Evolutionary conservation across 2,113 vertebrate genomes (phyloP).

Genomic region (Emydura subglobosa): DNA sequence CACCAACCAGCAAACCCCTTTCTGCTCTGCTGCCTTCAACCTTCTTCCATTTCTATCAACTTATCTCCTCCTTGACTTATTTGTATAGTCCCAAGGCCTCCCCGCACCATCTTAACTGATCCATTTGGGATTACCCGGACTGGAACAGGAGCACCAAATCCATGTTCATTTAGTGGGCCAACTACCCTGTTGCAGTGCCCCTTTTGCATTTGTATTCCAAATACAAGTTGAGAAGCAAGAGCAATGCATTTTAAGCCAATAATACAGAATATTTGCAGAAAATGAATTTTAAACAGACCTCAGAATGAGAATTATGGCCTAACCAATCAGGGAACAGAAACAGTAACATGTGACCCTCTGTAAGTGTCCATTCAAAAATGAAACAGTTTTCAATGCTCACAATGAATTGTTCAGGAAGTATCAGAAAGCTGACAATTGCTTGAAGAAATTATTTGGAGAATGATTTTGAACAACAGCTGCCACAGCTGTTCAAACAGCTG

Average conservation of each 20-base stretch:
- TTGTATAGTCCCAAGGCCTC: background rate
- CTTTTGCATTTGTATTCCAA: background rate
- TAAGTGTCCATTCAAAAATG: background rate
- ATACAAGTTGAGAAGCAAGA: background rate
- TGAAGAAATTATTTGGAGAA: background rate
- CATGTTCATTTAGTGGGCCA: background rate
- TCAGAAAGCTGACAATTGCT: background rate
- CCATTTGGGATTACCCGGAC: background rate
- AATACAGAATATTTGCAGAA: background rate
- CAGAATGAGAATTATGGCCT: background rate
- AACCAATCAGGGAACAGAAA: background rate
- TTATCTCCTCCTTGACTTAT: background rate
- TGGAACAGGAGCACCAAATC: background rate
- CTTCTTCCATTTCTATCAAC: background rate
- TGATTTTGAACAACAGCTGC: background rate
- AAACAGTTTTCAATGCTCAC: background rate
- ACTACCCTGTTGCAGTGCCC: background rate
- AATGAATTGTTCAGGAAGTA: background rate
- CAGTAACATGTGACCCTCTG: accelerated
- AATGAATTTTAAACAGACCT: background rate
- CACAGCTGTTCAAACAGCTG: too few species aligned
- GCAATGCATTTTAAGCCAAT: background rate
- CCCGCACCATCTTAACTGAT: too few species aligned
- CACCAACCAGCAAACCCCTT: background rate
- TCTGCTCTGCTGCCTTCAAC: background rate